These are phyloP conservation scores for Oncopeltus fasciatus DNA, from an alignment of 1,140 invertebrate species.

Conservation along the genomic window DNA sequence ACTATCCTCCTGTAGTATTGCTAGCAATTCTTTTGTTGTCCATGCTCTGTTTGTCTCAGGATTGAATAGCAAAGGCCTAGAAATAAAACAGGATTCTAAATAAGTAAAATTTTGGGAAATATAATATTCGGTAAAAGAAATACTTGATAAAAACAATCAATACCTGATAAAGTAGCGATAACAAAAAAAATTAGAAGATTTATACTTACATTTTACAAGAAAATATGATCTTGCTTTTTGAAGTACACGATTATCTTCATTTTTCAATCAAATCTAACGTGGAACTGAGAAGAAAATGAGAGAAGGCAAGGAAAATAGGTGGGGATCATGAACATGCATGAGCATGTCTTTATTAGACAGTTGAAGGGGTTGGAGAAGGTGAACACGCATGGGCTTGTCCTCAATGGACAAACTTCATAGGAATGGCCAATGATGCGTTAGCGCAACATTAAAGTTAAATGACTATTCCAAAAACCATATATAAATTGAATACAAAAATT, in stretches of 20 bases:
- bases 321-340: not conserved
- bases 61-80: not conserved
- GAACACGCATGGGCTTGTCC: not conserved
- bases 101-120: not conserved
- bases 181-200: not conserved
- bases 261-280: not conserved
- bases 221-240: not conserved
- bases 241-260: not conserved
- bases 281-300: not conserved
- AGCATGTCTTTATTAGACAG: not conserved
- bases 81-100: not conserved
- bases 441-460: not conserved
- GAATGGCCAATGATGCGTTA: not conserved
- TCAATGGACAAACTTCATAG: not conserved
- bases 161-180: not conserved
- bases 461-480: not conserved
- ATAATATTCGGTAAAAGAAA: not conserved
- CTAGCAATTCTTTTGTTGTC: conserved; percentile 5
- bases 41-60: conserved; percentile 2
- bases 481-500: not conserved
- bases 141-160: not conserved
- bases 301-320: not conserved
- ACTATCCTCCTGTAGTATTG: conserved; percentile 6
- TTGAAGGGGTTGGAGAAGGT: not conserved
- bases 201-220: not conserved